These are phyloP conservation scores for Podarcis raffonei DNA, from an alignment of 2,113 vertebrate genomes.

Conservation along the genomic window DNA sequence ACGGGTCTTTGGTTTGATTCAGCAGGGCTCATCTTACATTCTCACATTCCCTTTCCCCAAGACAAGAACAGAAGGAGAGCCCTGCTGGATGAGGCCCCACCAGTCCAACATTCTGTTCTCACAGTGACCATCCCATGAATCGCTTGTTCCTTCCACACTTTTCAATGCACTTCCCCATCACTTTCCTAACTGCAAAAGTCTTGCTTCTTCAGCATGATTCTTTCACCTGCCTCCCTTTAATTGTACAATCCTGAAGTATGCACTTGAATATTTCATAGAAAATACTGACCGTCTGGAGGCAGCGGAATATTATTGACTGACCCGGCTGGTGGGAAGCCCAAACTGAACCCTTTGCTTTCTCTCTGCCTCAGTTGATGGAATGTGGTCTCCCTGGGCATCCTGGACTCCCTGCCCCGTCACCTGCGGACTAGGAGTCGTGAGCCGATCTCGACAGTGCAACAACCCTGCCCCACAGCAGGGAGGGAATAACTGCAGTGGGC, in stretches of 20 bases:
- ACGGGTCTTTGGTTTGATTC: too few species aligned
- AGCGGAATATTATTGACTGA: neutral
- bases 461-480: neutral
- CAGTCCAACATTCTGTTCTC: too few species aligned
- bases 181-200: too few species aligned
- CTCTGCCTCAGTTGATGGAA: conserved; percentile 29
- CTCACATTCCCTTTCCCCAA: too few species aligned
- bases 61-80: too few species aligned
- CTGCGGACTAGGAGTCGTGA: conserved; percentile 25
- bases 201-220: too few species aligned
- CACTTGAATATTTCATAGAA: neutral
- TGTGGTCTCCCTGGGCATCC: conserved; percentile 34
- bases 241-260: neutral
- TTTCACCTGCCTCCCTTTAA: neutral
- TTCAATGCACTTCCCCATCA: too few species aligned
- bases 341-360: neutral
- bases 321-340: too few species aligned
- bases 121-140: neutral
- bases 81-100: too few species aligned
- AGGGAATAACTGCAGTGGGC: conserved; percentile 5
- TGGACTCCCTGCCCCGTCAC: conserved; percentile 36
- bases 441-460: conserved; percentile 25
- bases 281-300: neutral
- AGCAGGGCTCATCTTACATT: too few species aligned
- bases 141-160: too few species aligned